phyloP scores from a whole-genome alignment of 1,140 invertebrate species.

The Caenorhabditis inopinata region DNA sequence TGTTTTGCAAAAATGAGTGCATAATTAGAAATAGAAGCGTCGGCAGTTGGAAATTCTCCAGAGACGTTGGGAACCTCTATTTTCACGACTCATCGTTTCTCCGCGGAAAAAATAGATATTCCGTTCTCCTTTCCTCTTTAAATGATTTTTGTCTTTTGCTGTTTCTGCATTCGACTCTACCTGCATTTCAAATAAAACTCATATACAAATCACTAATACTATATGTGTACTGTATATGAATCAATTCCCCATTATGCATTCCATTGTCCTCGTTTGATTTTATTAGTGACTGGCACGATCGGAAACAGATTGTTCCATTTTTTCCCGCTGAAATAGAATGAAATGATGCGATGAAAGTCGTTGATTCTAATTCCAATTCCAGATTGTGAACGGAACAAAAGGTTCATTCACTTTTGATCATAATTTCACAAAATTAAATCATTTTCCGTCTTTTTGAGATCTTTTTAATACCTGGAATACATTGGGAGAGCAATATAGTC shows the following conservation, averaged over 20 bases:
- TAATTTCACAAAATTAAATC: too few species aligned
- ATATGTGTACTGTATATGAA: conserved; percentile 21
- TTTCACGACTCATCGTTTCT: not conserved
- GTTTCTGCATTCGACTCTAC: too few species aligned
- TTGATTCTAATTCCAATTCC: not conserved
- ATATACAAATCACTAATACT: conserved; percentile 29
- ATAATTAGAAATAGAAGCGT: not conserved
- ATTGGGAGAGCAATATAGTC: too few species aligned
- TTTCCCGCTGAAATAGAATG: not conserved
- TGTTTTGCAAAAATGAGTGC: not conserved
- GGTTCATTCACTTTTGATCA: too few species aligned
- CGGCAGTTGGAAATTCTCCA: not conserved
- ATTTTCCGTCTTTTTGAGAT: too few species aligned
- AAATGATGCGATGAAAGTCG: not conserved
- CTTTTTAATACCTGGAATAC: too few species aligned
- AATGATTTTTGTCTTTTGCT: conserved; percentile 1
- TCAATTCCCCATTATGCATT: conserved; percentile 16
- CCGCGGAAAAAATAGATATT: not conserved
- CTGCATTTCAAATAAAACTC: not conserved
- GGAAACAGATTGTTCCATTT: not conserved
- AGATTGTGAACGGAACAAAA: not conserved
- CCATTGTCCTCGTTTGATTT: conserved; percentile 30
- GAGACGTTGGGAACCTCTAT: not conserved
- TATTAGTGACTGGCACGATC: conserved; percentile 12
- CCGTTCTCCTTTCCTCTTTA: not conserved